phyloP scores from a whole-genome alignment of 2,888 invertebrate genomes.

The Cinara cedri region DNA sequence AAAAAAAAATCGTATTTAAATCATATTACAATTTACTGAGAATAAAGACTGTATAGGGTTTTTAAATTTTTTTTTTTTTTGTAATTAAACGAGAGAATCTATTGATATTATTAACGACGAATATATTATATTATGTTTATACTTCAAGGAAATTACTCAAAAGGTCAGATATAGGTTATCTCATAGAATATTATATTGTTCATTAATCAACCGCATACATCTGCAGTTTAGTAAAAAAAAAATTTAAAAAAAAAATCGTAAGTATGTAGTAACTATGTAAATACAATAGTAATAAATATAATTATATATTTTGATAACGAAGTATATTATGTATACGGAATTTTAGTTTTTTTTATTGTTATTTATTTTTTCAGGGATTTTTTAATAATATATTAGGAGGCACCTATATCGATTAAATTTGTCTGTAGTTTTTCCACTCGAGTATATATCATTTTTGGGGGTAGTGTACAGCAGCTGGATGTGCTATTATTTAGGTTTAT shows the following conservation, averaged over 20 bases:
- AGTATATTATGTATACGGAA: too few species aligned
- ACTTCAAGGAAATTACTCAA: conserved; percentile 21
- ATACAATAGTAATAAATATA: not conserved
- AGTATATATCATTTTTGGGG: too few species aligned
- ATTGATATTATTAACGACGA: not conserved
- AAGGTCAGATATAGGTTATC: conserved; percentile 32
- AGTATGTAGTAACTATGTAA: conserved; percentile 9
- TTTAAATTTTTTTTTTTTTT: not conserved
- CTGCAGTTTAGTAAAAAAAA: conserved; percentile 3
- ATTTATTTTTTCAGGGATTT: not conserved
- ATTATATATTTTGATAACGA: not conserved
- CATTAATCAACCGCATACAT: conserved; percentile 23
- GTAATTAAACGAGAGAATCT: not conserved
- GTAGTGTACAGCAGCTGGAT: too few species aligned
- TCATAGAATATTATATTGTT: conserved; percentile 7
- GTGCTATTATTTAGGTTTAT: too few species aligned
- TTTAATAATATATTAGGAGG: too few species aligned
- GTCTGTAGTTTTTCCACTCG: too few species aligned
- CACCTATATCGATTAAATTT: too few species aligned
- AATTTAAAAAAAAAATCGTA: too few species aligned
- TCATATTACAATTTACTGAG: not conserved
- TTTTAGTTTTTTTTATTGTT: not conserved
- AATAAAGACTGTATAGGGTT: not conserved
- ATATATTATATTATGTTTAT: not conserved
- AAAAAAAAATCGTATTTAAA: too few species aligned